phyloP scores from a whole-genome alignment of 2,888 invertebrate genomes.

The Chesias legatella region DNA sequence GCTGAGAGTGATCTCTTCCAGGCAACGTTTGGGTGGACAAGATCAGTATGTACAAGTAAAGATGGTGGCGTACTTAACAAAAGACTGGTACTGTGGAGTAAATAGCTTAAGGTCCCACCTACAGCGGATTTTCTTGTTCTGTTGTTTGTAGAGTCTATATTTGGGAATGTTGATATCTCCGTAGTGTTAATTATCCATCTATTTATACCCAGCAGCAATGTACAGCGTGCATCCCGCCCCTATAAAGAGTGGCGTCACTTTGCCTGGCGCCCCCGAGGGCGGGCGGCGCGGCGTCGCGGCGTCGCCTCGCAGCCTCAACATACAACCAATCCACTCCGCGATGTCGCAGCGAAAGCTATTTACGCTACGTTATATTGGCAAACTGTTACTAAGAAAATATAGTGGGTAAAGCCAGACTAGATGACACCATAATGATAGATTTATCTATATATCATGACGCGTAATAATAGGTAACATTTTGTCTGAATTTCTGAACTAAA shows the following conservation, averaged over 20 bases:
- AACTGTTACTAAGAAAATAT: not conserved
- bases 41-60: too few species aligned
- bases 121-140: too few species aligned
- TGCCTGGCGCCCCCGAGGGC: slow-evolving; percentile 39
- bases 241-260: slow-evolving; percentile 34
- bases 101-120: too few species aligned
- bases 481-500: too few species aligned
- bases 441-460: not conserved
- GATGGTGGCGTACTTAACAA: too few species aligned
- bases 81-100: too few species aligned
- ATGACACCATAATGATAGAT: not conserved
- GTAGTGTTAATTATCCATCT: too few species aligned
- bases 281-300: slow-evolving; percentile 34
- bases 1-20: too few species aligned
- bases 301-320: slow-evolving; percentile 17
- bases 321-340: slow-evolving; percentile 3
- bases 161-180: too few species aligned
- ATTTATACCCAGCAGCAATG: slow-evolving; percentile 34
- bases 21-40: too few species aligned
- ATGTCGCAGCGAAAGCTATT: slow-evolving; percentile 9
- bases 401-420: not conserved
- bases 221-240: slow-evolving; percentile 22
- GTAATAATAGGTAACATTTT: too few species aligned
- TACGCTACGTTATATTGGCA: not conserved
- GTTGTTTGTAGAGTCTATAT: too few species aligned